Percentiles rank a stretch among this genome's conserved stretches.
These are phyloP conservation scores for Artibeus lituratus DNA, from an alignment of 2,797 vertebrate species.

Conservation along the genomic window DNA sequence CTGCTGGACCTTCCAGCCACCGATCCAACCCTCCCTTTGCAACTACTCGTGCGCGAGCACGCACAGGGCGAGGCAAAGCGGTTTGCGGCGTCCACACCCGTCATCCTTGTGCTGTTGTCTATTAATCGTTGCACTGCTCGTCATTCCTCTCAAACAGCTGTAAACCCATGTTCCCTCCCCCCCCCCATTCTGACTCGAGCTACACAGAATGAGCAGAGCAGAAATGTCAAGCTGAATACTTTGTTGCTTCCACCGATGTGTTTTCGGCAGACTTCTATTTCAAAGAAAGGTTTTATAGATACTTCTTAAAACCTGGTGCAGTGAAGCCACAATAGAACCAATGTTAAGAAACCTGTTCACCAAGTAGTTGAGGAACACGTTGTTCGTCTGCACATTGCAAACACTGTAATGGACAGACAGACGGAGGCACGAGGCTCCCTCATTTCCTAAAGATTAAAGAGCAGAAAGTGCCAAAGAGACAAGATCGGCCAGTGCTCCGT, in stretches of 20 bases:
- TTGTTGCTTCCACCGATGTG: neutral
- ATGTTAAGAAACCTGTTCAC: neutral
- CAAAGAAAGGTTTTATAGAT: neutral
- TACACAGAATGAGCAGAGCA: neutral
- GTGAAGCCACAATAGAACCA: neutral
- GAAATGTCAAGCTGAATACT: neutral
- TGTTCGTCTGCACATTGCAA: neutral
- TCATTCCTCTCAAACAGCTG: too few relatives aligned
- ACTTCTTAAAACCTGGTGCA: neutral
- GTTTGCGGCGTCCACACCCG: too few relatives aligned
- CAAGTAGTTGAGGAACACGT: neutral
- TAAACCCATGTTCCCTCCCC: too few relatives aligned
- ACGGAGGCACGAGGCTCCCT: neutral
- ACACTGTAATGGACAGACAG: neutral
- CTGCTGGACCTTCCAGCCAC: neutral
- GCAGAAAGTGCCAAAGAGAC: slow-evolving; percentile 4
- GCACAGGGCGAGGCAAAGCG: too few relatives aligned
- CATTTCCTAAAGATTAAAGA: slow-evolving; percentile 14
- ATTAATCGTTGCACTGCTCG: too few relatives aligned
- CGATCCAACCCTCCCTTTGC: too few relatives aligned
- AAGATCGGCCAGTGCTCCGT: neutral
- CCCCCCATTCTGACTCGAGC: neutral
- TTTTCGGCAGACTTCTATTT: neutral
- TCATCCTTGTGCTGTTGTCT: too few relatives aligned
- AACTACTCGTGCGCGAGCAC: neutral